Percentiles rank a stretch among this genome's conserved stretches.
Conservation (phyloP, 2,888 invertebrate genomes). For the Adelognathus sp. region DNA sequence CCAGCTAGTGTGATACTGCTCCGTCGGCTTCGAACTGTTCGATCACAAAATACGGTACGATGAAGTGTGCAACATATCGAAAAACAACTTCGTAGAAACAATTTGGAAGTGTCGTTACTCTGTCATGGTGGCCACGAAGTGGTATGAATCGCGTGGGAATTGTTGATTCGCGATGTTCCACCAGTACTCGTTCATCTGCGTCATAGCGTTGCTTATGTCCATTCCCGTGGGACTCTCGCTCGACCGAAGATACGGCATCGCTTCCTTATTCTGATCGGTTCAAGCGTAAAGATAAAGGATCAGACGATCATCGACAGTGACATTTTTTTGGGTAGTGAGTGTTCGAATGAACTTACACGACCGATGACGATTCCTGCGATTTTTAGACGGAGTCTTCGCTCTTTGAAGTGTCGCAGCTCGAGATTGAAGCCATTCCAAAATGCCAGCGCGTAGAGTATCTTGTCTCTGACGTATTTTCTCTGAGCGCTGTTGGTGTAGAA, state of each 20-base stretch:
- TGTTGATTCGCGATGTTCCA: background rate
- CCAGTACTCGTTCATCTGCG: slow-evolving; percentile 5
- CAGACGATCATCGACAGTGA: no score
- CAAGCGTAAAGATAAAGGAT: background rate
- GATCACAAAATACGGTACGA: no score
- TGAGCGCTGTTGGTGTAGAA: background rate
- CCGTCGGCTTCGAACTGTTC: no score
- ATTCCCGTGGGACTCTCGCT: background rate
- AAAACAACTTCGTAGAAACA: no score
- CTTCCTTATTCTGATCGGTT: background rate
- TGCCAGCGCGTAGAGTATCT: slow-evolving; percentile 14
- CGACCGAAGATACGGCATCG: background rate
- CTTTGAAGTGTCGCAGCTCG: background rate
- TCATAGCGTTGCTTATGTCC: background rate
- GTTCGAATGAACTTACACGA: background rate
- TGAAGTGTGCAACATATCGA: no score
- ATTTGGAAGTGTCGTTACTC: slow-evolving; percentile 21
- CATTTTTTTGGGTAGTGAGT: no score
- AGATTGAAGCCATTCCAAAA: slow-evolving; percentile 28
- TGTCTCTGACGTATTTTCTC: background rate
- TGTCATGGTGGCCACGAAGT: slow-evolving; percentile 14
- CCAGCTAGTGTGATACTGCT: no score
- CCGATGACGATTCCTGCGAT: slow-evolving; percentile 11
- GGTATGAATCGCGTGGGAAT: background rate
- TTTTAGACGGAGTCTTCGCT: slow-evolving; percentile 6